Conservation (phyloP, 1,140 invertebrate genomes). For the Prorops nasuta region DNA sequence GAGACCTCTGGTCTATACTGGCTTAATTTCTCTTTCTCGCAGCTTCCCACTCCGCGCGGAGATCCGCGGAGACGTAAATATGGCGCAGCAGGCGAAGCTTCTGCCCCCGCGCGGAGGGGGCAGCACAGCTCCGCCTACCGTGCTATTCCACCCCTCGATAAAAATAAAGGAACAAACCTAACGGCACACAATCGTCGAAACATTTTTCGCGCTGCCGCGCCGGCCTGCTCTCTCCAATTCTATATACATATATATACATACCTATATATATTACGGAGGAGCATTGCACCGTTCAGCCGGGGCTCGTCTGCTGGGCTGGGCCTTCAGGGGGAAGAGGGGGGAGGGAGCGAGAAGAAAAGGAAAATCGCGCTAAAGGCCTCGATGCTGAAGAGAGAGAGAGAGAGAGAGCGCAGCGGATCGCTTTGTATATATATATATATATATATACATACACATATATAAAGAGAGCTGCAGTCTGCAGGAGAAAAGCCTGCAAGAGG, state of each 20-base stretch:
- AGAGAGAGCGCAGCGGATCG: constrained; percentile 14
- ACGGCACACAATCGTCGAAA: constrained; percentile 51
- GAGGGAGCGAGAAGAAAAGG: background rate
- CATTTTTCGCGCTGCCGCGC: constrained; percentile 50
- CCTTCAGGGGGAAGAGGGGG: background rate
- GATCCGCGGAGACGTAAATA: too few species aligned
- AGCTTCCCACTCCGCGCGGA: too few species aligned
- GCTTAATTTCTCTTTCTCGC: too few species aligned
- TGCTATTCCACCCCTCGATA: constrained; percentile 46
- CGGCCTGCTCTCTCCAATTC: too few species aligned
- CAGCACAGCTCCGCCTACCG: constrained; percentile 50
- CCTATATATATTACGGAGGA: too few species aligned
- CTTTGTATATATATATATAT: constrained; percentile 1
- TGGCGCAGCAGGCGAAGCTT: too few species aligned
- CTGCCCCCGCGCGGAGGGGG: constrained; percentile 27
- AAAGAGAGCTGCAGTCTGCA: too few species aligned
- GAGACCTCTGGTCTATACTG: too few species aligned
- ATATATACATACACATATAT: too few species aligned
- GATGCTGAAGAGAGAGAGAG: constrained; percentile 27
- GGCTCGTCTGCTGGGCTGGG: constrained; percentile 16
- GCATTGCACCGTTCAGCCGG: too few species aligned
- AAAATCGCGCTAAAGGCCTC: constrained; percentile 24
- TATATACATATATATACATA: too few species aligned
- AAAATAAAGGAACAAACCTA: constrained; percentile 53
- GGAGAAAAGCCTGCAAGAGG: constrained; percentile 16